phyloP scores from a whole-genome alignment of 2,888 invertebrate genomes.

The Lutraria lutraria region DNA sequence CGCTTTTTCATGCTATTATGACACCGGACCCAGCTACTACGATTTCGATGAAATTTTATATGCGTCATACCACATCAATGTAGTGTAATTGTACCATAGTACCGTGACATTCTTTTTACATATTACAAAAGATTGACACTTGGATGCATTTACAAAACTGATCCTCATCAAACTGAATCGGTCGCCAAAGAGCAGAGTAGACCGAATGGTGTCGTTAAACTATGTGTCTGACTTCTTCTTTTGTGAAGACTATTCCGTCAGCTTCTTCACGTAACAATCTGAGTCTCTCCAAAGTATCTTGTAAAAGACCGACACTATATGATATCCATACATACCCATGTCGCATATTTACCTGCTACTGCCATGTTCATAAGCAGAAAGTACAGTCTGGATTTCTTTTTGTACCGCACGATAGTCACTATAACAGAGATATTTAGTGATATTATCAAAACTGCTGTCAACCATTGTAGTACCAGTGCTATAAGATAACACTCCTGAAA shows the following conservation, averaged over 20 bases:
- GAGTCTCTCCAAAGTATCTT: not conserved
- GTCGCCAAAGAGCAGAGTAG: not conserved
- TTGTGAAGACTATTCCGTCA: not conserved
- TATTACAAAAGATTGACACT: no score
- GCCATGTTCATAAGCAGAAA: conserved; percentile 31
- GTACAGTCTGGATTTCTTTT: conserved; percentile 25
- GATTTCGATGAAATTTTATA: no score
- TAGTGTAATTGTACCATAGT: no score
- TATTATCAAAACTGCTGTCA: not conserved
- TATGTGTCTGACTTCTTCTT: not conserved
- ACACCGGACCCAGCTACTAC: no score
- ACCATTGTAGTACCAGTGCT: conserved; percentile 7
- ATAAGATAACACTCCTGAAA: conserved; percentile 9
- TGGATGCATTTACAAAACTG: no score
- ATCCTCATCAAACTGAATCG: no score
- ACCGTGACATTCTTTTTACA: no score
- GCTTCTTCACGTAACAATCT: not conserved
- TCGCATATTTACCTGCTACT: not conserved
- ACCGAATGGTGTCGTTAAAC: not conserved
- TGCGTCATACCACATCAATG: no score
- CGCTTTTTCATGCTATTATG: no score
- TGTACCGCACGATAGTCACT: conserved; percentile 10
- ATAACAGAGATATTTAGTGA: conserved; percentile 17
- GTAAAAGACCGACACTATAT: not conserved
- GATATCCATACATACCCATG: not conserved